Evolutionary conservation across 2,888 invertebrate genomes (phyloP).

Genomic region (Drosophila glabriapex): DNA sequence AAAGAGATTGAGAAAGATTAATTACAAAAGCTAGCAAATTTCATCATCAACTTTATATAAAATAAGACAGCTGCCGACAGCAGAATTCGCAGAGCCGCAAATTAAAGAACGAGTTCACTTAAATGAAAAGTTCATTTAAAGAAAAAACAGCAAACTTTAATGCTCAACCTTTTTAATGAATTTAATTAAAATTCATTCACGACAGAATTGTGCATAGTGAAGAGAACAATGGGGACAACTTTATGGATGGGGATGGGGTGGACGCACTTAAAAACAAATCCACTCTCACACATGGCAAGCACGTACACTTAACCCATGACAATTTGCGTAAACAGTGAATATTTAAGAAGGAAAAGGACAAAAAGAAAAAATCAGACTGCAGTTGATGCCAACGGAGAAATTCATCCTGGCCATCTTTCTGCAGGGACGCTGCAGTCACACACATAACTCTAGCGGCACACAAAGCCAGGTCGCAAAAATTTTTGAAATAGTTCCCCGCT

Average conservation of each 20-base stretch:
- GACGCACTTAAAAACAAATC: constrained; percentile 19
- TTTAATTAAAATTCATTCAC: constrained; percentile 69
- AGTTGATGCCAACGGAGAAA: constrained; percentile 17
- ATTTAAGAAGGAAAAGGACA: constrained; percentile 12
- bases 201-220: constrained; percentile 30
- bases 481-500: constrained; percentile 44
- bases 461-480: constrained; percentile 45
- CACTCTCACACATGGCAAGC: constrained; percentile 43
- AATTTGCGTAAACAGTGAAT: constrained; percentile 70
- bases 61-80: constrained; percentile 2
- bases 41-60: background rate
- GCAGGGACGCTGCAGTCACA: constrained; percentile 32
- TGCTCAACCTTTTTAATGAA: constrained; percentile 49
- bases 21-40: background rate
- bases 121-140: no score
- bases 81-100: background rate
- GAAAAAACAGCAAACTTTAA: constrained; percentile 3
- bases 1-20: no score
- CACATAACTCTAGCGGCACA: constrained; percentile 6
- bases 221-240: constrained; percentile 8
- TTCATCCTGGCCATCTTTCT: constrained; percentile 20
- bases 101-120: constrained; percentile 4
- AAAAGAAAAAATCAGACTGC: constrained; percentile 6
- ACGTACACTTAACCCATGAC: constrained; percentile 60
- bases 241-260: background rate